phyloP scores from a whole-genome alignment of 2,888 invertebrate species.

The Drepanosiphum platanoidis region DNA sequence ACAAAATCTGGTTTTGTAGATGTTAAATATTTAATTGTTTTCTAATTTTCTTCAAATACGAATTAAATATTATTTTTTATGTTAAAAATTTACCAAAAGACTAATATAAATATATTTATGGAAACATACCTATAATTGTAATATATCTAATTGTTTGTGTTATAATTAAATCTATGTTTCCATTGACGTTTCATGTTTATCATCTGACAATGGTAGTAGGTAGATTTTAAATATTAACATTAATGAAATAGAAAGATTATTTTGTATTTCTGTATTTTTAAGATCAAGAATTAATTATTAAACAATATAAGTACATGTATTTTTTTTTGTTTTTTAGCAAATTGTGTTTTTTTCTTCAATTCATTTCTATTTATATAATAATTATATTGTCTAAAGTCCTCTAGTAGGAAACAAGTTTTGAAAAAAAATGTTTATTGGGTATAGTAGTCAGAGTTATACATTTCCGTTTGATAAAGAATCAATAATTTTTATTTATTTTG shows the following conservation, averaged over 20 bases:
- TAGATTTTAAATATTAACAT: too few species aligned
- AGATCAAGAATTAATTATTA: not conserved
- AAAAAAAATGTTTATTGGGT: too few species aligned
- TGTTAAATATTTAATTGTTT: conserved; percentile 1
- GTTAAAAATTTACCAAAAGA: not conserved
- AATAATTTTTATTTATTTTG: too few species aligned
- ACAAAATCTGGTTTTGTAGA: not conserved
- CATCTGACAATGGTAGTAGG: not conserved
- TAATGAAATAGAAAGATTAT: too few species aligned
- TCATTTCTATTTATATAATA: not conserved
- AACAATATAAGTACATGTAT: too few species aligned
- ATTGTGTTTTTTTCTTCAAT: not conserved
- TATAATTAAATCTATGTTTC: not conserved
- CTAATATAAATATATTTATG: not conserved
- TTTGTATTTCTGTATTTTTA: not conserved
- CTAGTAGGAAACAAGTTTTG: not conserved
- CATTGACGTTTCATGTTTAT: not conserved
- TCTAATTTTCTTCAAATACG: not conserved
- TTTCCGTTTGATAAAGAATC: too few species aligned
- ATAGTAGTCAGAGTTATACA: too few species aligned
- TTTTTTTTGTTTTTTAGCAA: too few species aligned
- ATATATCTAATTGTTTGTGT: not conserved
- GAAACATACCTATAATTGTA: not conserved
- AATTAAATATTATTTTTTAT: conserved; percentile 8
- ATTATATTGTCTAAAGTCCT: not conserved